phyloP scores from a whole-genome alignment of 2,888 invertebrate species.

The Heliothis peltigera region DNA sequence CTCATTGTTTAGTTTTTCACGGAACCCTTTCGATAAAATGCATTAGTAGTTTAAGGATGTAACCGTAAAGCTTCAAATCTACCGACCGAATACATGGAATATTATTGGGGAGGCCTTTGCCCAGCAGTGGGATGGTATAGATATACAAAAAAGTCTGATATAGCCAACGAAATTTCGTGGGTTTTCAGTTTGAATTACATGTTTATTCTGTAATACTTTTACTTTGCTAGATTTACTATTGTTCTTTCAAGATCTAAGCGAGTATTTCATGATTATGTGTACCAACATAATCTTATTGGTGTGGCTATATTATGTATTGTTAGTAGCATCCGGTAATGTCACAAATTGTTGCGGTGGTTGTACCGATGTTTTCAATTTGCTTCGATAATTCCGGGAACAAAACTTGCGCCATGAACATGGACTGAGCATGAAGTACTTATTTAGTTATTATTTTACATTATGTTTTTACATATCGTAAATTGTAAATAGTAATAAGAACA shows the following conservation, averaged over 20 bases:
- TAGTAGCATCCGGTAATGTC: conserved; percentile 36
- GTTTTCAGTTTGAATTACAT: conserved; percentile 3
- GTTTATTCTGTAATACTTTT: too few species aligned
- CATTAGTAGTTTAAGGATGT: conserved; percentile 2
- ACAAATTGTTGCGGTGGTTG: conserved; percentile 40
- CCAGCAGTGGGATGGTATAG: too few species aligned
- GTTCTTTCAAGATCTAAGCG: conserved; percentile 23
- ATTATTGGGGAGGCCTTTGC: too few species aligned
- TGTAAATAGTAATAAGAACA: too few species aligned
- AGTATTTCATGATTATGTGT: conserved; percentile 14
- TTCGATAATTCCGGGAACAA: conserved; percentile 32
- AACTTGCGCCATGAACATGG: conserved; percentile 9
- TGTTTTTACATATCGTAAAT: too few species aligned
- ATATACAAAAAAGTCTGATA: too few species aligned
- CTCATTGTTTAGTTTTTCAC: conserved; percentile 1
- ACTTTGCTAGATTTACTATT: too few species aligned
- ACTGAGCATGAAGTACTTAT: not conserved
- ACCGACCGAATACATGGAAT: too few species aligned
- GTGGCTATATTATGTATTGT: conserved; percentile 28
- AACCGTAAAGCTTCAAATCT: too few species aligned
- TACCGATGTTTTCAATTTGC: conserved; percentile 39
- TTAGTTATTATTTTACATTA: too few species aligned
- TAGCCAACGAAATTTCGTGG: too few species aligned
- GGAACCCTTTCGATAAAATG: conserved; percentile 2
- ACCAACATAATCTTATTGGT: conserved; percentile 6